Evolutionary conservation across 2,113 vertebrate species (phyloP), one percentile per base, ranked within the genome.

Genomic region (Lontra canadensis): DNA sequence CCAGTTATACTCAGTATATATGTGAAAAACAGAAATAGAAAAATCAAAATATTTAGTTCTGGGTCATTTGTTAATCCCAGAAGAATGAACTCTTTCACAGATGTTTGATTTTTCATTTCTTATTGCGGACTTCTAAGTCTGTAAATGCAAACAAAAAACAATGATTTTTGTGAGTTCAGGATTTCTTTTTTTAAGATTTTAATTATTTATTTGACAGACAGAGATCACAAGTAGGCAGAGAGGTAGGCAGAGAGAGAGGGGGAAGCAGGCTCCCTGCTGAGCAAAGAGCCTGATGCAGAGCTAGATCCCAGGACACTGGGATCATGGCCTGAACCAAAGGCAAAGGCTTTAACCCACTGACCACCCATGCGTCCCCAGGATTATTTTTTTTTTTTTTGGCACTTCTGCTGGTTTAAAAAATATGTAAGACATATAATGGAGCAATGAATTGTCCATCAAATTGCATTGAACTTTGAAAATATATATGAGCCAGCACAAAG

Each of bases 41-140:
- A 97, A 96, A 97, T 78, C 3, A 96, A 36, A 86, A 95, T 14
- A 39, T 97, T 95, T 55, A 97, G 36, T 12, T 92, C 7, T 92
- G 90, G 83, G 1, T 97, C 88, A 92, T 97, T 63, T 90, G 98
- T 96, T 61, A 98, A 86, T 87, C 93, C 96, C 5, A 97, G 44
- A 59, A 97, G 97, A 61, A 98, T 97, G 65, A 98, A 98, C 44
- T 98, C 90, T 4, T 1, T 97, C 59, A 97, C 69, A 36, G 80
- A 65, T 79, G 95, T 97, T 17, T 90, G 86, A 83, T 98, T 98
- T 97, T 90, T 96, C 91, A 96, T 97, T 76, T 74, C 31, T 71
- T 84, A 26, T 9, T 79, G 13, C 23, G 79, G 15, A 86, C 5
- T 82, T 85, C 21, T 6, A 67, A 0, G 3, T 59, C 81, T 94